These are phyloP conservation scores for Sarcoramphus papa DNA, from an alignment of 2,797 vertebrate species.

Conservation along the genomic window DNA sequence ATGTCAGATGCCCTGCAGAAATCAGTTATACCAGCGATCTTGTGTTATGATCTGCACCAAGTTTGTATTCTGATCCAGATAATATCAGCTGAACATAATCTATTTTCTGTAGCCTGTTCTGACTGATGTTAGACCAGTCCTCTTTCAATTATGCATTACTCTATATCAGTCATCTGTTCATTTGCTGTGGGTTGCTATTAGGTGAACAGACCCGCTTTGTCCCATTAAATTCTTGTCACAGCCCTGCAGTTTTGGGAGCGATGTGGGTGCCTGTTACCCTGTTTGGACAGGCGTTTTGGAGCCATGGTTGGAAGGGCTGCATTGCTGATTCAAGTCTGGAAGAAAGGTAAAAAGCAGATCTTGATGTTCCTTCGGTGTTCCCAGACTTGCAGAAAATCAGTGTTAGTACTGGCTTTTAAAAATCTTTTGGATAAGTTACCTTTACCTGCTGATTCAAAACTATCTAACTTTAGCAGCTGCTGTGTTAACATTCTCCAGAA, in stretches of 20 bases:
- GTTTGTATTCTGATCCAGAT: not conserved
- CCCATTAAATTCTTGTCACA: not conserved
- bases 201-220: not conserved
- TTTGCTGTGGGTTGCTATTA: not conserved
- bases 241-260: not conserved
- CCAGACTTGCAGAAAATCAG: not conserved
- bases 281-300: not conserved
- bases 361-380: not conserved
- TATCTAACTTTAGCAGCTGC: not conserved
- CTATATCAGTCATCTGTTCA: not conserved
- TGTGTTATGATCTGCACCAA: not conserved
- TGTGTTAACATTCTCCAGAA: not conserved
- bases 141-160: not conserved
- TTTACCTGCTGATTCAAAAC: conserved; percentile 14
- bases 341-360: not conserved
- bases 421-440: not conserved
- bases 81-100: not conserved
- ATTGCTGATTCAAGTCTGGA: not conserved
- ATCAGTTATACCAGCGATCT: not conserved
- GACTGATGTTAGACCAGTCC: not conserved
- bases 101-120: not conserved
- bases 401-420: not conserved
- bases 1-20: not conserved
- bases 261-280: not conserved
- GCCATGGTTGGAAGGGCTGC: not conserved